Conservation (phyloP, 2,888 invertebrate species). For the Hetaerina titia region DNA sequence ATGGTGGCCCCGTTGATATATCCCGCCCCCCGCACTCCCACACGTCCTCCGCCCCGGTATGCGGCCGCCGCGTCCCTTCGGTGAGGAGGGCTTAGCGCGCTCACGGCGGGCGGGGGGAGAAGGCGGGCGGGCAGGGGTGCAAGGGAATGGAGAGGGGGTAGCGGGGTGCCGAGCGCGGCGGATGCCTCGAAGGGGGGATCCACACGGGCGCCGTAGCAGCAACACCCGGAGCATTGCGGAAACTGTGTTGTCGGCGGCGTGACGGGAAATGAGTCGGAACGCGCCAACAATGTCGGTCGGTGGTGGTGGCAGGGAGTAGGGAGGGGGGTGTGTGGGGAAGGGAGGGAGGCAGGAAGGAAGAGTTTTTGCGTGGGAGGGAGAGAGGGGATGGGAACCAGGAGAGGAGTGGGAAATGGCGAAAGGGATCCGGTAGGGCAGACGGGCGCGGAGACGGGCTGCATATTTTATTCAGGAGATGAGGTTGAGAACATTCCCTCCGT, state of each 20-base stretch:
- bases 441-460: background rate
- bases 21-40: no score
- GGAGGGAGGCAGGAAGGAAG: background rate
- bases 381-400: background rate
- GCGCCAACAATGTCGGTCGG: conserved; percentile 15
- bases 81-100: background rate
- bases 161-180: background rate
- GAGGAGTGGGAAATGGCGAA: background rate
- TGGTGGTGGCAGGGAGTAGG: background rate
- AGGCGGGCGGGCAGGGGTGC: background rate
- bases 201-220: background rate
- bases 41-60: background rate
- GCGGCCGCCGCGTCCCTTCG: background rate
- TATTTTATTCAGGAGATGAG: conserved; percentile 7
- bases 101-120: background rate
- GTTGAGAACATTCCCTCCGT: background rate
- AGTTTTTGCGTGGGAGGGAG: background rate
- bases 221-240: conserved; percentile 40
- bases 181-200: background rate
- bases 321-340: background rate
- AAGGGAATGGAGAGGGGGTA: background rate
- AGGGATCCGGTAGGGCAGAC: background rate
- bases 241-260: conserved; percentile 20
- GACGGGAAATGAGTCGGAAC: conserved; percentile 57
- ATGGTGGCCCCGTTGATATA: no score